Base-by-base conservation (phyloP, 1,140 invertebrate species). In the Dermatophagoides farinae region DNA sequence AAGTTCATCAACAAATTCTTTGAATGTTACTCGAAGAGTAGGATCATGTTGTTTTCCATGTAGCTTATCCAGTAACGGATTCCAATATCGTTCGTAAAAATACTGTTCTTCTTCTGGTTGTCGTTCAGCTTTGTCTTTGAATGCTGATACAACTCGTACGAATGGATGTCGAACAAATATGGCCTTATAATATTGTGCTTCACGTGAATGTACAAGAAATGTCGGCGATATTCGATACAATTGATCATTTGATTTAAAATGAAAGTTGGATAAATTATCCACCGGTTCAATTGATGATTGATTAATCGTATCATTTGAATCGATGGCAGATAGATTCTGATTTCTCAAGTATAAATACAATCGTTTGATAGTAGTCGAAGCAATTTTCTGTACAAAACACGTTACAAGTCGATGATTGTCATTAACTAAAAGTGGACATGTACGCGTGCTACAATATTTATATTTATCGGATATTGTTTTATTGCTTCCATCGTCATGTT, bases 161-260 rank as follows among this genome's bases (percentile, higher is more conserved):
- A 71, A 67, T 14, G 69, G 70, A 58, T 71, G 70, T 10, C 69
- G 65, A n/a, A 71, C 70, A 39, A 71, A 65, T 20, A 71, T 65
- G 43, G 68, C 65, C 58, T 71, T 71, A 62, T 64, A 70, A 57
- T 66, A 70, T n/a, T 53, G 22, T 38, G 55, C 55, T 14, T 62
- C 20, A 1, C 41, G 51, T n/a, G 65, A 55, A 1, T 59, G 44
- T 4, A 52, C 51, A 20, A 59, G 64, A 40, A 20, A 52, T 57
- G 62, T 57, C 1, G 66, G 63, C 39, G 66, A 64, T 16, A 65
- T 60, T 14, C 65, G 62, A 11, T 64, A 58, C 11, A 69, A 63
- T 1, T 52, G 31, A 39, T 68, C 64, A 37, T 70, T 66, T 18
- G 62, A 66, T 5, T 61, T 43, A n/a, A 57, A 51, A 59, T 70